phyloP scores from a whole-genome alignment of 2,113 vertebrate genomes.

The Herpetotheres cachinnans region DNA sequence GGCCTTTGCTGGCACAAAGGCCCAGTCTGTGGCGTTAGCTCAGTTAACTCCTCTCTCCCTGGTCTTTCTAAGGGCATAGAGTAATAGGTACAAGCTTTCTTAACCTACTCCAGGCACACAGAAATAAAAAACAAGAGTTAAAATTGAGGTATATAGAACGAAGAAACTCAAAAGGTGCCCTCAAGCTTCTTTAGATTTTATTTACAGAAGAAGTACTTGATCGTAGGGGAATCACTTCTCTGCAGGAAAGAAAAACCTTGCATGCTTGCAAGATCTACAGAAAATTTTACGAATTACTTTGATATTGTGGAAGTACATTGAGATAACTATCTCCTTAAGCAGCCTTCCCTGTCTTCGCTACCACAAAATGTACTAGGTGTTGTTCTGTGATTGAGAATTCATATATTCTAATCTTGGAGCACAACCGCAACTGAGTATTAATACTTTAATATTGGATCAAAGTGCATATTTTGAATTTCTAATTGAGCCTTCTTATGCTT shows the following conservation, averaged over 20 bases:
- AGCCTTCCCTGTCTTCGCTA: neutral
- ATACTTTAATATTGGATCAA: neutral
- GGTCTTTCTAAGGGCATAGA: neutral
- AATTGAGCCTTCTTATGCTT: neutral
- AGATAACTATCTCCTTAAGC: neutral
- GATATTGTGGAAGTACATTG: neutral
- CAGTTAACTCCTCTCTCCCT: neutral
- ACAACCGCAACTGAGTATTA: neutral
- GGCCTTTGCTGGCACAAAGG: neutral
- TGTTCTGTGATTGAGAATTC: neutral
- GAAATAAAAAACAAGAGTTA: neutral
- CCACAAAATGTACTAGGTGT: neutral
- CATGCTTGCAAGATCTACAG: neutral
- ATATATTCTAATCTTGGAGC: neutral
- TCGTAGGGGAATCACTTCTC: neutral
- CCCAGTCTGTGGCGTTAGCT: neutral
- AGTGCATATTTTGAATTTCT: conserved; percentile 2
- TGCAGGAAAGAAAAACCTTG: neutral
- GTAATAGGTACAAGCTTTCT: neutral
- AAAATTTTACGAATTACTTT: neutral
- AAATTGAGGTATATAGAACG: neutral
- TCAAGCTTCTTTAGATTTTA: neutral
- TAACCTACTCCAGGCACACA: neutral
- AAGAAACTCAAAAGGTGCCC: neutral
- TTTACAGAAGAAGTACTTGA: neutral